These are phyloP conservation scores for Fulica atra DNA, from an alignment of 2,113 vertebrate species.

Conservation along the genomic window DNA sequence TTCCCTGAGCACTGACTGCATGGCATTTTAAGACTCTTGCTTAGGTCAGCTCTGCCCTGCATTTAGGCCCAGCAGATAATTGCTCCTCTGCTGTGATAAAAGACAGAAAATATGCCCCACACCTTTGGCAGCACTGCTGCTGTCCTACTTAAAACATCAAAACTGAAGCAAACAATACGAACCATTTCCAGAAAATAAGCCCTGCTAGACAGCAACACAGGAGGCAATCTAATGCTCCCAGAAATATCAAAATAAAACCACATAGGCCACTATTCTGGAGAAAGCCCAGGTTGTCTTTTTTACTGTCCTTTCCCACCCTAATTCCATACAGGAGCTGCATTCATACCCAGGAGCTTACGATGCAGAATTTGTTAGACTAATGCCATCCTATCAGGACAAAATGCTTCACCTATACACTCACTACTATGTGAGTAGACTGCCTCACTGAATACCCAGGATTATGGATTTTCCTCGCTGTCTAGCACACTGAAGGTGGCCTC, in stretches of 20 bases:
- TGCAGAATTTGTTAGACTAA: background rate
- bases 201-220: background rate
- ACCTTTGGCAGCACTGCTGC: fast-evolving
- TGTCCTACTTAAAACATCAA: background rate
- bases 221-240: background rate
- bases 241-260: background rate
- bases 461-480: background rate
- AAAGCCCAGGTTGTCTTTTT: background rate
- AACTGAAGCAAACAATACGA: background rate
- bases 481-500: background rate
- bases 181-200: background rate
- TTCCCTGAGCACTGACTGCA: background rate
- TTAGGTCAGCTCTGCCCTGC: background rate
- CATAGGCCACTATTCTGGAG: background rate
- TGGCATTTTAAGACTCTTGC: background rate
- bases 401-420: background rate
- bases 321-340: background rate
- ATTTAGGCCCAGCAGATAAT: background rate
- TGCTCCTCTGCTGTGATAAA: background rate
- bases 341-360: fast-evolving
- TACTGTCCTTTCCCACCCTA: background rate
- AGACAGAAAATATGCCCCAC: background rate
- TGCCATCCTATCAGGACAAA: background rate
- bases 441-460: background rate
- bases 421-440: fast-evolving